Conservation (phyloP, 2,797 vertebrate genomes). For the Rhinogobio ventralis region DNA sequence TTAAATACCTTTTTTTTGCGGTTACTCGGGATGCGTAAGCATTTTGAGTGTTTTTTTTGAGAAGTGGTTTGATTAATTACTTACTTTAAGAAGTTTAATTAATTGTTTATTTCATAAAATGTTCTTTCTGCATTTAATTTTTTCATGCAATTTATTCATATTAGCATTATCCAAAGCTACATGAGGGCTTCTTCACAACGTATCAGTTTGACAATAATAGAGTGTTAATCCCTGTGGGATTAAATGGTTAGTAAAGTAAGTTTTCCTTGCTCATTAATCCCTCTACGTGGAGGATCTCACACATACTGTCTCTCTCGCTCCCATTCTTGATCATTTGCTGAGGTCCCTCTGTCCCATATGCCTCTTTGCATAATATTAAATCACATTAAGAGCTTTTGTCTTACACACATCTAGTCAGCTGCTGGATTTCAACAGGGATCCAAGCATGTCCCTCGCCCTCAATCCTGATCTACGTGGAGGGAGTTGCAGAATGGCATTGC, state of each 20-base stretch:
- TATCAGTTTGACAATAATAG: conserved; percentile 18
- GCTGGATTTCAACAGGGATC: conserved; percentile 21
- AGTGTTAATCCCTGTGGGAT: conserved; percentile 14
- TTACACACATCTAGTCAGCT: conserved; percentile 1
- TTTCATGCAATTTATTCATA: neutral
- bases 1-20: neutral
- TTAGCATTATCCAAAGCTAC: neutral
- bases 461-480: conserved; percentile 4
- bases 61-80: neutral
- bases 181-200: neutral
- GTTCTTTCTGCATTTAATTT: neutral
- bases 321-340: neutral
- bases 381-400: conserved; percentile 16
- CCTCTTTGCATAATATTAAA: conserved; percentile 2
- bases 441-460: conserved; percentile 15
- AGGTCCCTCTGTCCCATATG: neutral
- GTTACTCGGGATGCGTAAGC: neutral
- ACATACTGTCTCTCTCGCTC: neutral
- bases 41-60: neutral
- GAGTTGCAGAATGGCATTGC: conserved; percentile 27
- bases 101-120: neutral
- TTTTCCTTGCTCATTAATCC: conserved; percentile 3
- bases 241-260: conserved; percentile 20
- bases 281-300: neutral
- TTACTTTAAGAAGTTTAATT: neutral